Percentiles rank a stretch among this genome's conserved stretches.
phyloP scores from a whole-genome alignment of 2,888 invertebrate genomes.

The Nezara viridula region DNA sequence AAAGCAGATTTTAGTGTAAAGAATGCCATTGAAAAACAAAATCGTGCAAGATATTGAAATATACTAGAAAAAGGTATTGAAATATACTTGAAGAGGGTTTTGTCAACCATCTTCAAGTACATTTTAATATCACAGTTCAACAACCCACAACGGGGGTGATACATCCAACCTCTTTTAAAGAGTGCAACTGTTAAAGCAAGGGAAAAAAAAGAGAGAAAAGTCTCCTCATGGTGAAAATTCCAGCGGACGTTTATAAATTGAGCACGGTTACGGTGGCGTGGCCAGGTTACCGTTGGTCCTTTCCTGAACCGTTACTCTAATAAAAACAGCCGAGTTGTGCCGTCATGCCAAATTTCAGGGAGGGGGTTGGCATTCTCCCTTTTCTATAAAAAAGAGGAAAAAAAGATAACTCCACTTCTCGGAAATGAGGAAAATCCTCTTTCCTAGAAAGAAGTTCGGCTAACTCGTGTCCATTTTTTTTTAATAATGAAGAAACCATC shows the following conservation, averaged over 20 bases:
- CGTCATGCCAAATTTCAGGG: slow-evolving; percentile 21
- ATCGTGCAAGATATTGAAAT: too few relatives aligned
- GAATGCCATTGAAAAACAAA: too few relatives aligned
- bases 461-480: neutral
- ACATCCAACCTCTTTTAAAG: neutral
- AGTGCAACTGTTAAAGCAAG: neutral
- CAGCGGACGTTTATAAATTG: slow-evolving; percentile 43
- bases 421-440: neutral
- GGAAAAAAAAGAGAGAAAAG: slow-evolving; percentile 18
- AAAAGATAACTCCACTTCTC: neutral
- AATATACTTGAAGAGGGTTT: too few relatives aligned
- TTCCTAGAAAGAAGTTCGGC: neutral
- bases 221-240: slow-evolving; percentile 39
- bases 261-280: slow-evolving; percentile 39
- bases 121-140: neutral
- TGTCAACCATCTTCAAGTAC: too few relatives aligned
- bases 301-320: slow-evolving; percentile 29
- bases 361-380: neutral
- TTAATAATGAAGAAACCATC: neutral
- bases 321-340: slow-evolving; percentile 31
- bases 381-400: neutral
- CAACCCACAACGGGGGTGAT: neutral
- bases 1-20: too few relatives aligned
- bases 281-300: slow-evolving; percentile 35
- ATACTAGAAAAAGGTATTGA: too few relatives aligned